phyloP scores from a whole-genome alignment of 2,113 vertebrate genomes.

The Eonycteris spelaea region DNA sequence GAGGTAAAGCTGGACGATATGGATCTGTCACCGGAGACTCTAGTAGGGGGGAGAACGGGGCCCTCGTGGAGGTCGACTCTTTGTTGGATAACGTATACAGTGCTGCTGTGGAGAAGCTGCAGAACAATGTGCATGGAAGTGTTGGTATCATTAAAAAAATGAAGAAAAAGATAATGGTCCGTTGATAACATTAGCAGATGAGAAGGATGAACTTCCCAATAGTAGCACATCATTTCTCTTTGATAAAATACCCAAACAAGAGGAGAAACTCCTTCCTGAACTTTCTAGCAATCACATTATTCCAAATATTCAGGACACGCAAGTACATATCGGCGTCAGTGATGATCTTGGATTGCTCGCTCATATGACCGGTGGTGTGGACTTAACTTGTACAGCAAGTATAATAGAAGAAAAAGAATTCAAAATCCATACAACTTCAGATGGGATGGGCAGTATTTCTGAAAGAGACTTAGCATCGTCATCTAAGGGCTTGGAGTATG shows the following conservation, averaged over 20 bases:
- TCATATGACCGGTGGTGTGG: conserved; percentile 87
- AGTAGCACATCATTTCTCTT: conserved; percentile 89
- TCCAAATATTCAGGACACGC: conserved; percentile 85
- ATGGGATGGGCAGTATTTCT: conserved; percentile 83
- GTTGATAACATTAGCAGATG: conserved; percentile 96
- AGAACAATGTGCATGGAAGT: conserved; percentile 88
- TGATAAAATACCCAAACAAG: conserved; percentile 87
- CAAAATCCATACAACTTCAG: conserved; percentile 88
- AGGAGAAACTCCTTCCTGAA: conserved; percentile 90
- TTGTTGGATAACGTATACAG: conserved; percentile 96
- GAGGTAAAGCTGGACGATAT: conserved; percentile 98
- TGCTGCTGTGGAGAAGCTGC: conserved; percentile 97
- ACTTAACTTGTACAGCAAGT: conserved; percentile 86
- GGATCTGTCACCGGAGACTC: conserved; percentile 95
- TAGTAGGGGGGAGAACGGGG: conserved; percentile 90
- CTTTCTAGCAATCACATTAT: conserved; percentile 88
- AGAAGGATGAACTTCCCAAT: conserved; percentile 94
- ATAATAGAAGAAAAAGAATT: conserved; percentile 92
- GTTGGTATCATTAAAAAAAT: conserved; percentile 88
- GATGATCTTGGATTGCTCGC: conserved; percentile 91
- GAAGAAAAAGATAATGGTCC: conserved; percentile 94
- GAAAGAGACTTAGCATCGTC: conserved; percentile 82
- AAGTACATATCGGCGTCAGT: conserved; percentile 85
- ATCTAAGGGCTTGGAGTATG: conserved; percentile 82
- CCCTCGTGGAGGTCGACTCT: conserved; percentile 93